Conservation (phyloP, 2,113 vertebrate species). For the Bufo gargarizans region DNA sequence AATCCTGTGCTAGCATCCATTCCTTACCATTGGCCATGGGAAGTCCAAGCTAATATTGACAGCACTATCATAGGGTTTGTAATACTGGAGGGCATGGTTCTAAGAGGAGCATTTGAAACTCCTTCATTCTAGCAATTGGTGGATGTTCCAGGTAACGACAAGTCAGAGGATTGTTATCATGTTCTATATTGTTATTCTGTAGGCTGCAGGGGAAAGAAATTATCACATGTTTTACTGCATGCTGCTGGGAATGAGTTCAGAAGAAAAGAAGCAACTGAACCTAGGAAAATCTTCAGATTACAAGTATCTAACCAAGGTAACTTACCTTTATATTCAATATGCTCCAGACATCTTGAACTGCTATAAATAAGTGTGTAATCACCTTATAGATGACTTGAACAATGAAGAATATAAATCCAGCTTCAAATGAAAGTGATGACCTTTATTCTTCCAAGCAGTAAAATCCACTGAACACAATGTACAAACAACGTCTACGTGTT, state of each 20-base stretch:
- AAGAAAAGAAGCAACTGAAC: slow-evolving; percentile 88
- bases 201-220: slow-evolving; percentile 92
- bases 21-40: too few species aligned
- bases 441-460: too few species aligned
- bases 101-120: not conserved
- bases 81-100: not conserved
- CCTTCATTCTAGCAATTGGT: not conserved
- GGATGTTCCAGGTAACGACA: not conserved
- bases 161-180: not conserved
- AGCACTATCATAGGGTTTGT: not conserved
- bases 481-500: too few species aligned
- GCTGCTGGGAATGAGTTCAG: slow-evolving; percentile 87
- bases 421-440: too few species aligned
- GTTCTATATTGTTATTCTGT: slow-evolving; percentile 27
- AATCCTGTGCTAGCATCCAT: too few species aligned
- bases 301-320: slow-evolving; percentile 89
- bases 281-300: slow-evolving; percentile 85
- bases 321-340: slow-evolving; percentile 18
- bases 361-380: not conserved
- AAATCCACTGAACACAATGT: too few species aligned
- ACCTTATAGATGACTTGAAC: too few species aligned
- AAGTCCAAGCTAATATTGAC: not conserved
- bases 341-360: not conserved
- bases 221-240: slow-evolving; percentile 98
- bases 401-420: too few species aligned